Percentiles rank a stretch among this genome's conserved stretches.
Evolutionary conservation across 2,113 vertebrate species (phyloP).

Genomic region (Platichthys flesus): DNA sequence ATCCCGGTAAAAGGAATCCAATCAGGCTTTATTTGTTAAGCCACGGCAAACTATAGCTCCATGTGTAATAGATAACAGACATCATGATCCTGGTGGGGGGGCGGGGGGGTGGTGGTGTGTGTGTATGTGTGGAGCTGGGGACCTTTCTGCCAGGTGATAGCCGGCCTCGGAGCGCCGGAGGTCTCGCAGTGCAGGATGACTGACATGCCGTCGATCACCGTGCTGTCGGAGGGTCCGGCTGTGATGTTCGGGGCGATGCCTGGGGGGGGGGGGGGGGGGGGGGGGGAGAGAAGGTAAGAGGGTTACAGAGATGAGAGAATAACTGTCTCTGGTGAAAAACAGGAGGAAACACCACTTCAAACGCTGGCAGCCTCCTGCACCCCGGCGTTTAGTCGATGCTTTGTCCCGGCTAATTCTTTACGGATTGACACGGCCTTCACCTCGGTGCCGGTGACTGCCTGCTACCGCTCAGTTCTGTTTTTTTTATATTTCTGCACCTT

Average conservation of each 20-base stretch:
- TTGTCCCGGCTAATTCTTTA: conserved; percentile 56
- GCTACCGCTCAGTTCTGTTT: conserved; percentile 1
- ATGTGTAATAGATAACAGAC: conserved; percentile 49
- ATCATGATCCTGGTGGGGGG: conserved; percentile 52
- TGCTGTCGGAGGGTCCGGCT: conserved; percentile 94
- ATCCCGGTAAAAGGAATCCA: conserved; percentile 51
- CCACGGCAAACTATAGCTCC: conserved; percentile 40
- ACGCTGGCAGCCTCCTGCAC: conserved; percentile 28
- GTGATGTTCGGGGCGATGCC: conserved; percentile 98
- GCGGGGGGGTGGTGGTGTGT: background rate
- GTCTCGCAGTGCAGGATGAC: conserved; percentile 95
- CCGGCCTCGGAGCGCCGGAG: conserved; percentile 92
- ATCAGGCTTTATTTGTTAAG: conserved; percentile 66
- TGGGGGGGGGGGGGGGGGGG: conserved; percentile 55
- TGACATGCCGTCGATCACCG: conserved; percentile 95
- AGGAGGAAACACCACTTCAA: conserved; percentile 32
- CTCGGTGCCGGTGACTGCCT: conserved; percentile 25
- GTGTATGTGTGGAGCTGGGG: conserved; percentile 2
- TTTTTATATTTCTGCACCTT: background rate
- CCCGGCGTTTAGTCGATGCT: conserved; percentile 46
- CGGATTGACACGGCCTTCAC: conserved; percentile 55
- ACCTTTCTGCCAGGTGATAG: conserved; percentile 99
- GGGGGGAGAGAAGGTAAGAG: conserved; percentile 4
- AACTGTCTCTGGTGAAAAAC: conserved; percentile 33
- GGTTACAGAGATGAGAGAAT: conserved; percentile 42